These are phyloP conservation scores for Labia minor DNA, from an alignment of 2,888 invertebrate genomes.

Conservation along the genomic window DNA sequence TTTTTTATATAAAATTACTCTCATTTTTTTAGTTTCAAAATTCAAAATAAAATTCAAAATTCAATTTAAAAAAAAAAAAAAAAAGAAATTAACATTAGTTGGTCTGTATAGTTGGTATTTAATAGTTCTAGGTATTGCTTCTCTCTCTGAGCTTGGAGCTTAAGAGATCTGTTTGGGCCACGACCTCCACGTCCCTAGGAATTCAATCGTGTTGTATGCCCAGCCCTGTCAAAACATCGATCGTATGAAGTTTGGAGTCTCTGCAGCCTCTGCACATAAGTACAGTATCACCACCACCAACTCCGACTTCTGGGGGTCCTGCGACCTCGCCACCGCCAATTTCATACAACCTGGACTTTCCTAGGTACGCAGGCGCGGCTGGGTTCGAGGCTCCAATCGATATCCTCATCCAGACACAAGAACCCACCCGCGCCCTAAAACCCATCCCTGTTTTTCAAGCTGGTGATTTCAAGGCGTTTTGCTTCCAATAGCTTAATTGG, in stretches of 20 bases:
- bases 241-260: background rate
- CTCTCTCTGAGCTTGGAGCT: too few relatives aligned
- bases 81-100: too few relatives aligned
- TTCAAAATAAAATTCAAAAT: too few relatives aligned
- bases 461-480: conserved; percentile 3
- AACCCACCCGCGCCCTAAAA: background rate
- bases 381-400: background rate
- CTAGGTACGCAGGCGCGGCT: background rate
- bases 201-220: background rate
- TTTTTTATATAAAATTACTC: too few relatives aligned
- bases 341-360: background rate
- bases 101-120: too few relatives aligned
- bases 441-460: background rate
- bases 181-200: background rate
- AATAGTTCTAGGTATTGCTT: too few relatives aligned
- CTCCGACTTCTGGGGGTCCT: conserved; percentile 1
- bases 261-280: background rate
- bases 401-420: conserved; percentile 1
- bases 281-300: conserved; percentile 13
- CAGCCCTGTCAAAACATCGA: background rate
- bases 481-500: background rate
- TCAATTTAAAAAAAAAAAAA: too few relatives aligned
- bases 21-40: too few relatives aligned
- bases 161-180: background rate
- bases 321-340: conserved; percentile 2